phyloP scores from a whole-genome alignment of 2,113 vertebrate genomes.

The Nibea albiflora region DNA sequence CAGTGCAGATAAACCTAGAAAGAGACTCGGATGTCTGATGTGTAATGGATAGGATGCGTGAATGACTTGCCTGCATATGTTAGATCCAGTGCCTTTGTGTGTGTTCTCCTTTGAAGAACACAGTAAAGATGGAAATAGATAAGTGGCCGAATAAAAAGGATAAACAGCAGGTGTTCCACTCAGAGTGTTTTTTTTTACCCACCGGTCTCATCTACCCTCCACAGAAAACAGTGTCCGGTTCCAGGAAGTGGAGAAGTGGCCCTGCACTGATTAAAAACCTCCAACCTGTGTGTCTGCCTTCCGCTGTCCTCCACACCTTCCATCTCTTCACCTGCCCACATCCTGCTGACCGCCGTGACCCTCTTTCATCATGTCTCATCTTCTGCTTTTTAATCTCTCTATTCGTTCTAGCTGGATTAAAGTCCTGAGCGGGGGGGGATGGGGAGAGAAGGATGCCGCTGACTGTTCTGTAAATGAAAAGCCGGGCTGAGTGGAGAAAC shows the following conservation, averaged over 20 bases:
- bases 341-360: constrained; percentile 37
- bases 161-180: constrained; percentile 70
- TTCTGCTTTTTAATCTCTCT: constrained; percentile 49
- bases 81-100: neutral
- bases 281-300: neutral
- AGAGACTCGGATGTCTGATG: neutral
- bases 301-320: neutral
- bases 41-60: neutral
- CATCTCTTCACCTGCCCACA: constrained; percentile 29
- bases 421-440: neutral
- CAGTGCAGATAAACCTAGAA: neutral
- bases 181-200: neutral
- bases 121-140: constrained; percentile 23
- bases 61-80: neutral
- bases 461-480: constrained; percentile 36
- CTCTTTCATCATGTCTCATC: constrained; percentile 29
- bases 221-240: constrained; percentile 57
- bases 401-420: constrained; percentile 48
- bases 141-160: constrained; percentile 38
- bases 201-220: constrained; percentile 33
- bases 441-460: constrained; percentile 18
- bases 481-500: constrained; percentile 45
- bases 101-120: constrained; percentile 14
- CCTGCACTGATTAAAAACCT: constrained; percentile 45
- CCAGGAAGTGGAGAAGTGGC: constrained; percentile 59